Conservation (phyloP, 2,888 invertebrate genomes). For the Melanophora roralis region DNA sequence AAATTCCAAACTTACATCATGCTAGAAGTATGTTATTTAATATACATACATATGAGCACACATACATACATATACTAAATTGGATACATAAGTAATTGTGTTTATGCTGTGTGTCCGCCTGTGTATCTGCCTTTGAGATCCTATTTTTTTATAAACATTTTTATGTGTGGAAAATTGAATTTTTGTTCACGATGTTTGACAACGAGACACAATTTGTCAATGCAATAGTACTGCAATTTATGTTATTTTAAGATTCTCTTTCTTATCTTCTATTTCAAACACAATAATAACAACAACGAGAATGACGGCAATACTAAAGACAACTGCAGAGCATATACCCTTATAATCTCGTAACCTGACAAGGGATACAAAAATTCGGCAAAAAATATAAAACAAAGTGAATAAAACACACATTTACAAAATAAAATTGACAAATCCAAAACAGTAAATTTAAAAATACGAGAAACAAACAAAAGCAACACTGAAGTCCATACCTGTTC, state of each 20-base stretch:
- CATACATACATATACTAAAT: background rate
- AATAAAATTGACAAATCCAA: constrained; percentile 51
- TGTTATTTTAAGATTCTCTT: constrained; percentile 56
- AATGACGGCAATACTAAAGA: constrained; percentile 26
- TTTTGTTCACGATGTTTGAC: constrained; percentile 59
- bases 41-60: background rate
- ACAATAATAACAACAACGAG: constrained; percentile 22
- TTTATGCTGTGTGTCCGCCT: background rate
- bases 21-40: background rate
- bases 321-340: constrained; percentile 49
- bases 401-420: constrained; percentile 13
- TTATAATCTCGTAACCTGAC: constrained; percentile 36
- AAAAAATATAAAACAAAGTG: background rate
- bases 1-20: background rate
- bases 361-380: constrained; percentile 7
- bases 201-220: constrained; percentile 58
- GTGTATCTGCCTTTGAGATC: background rate
- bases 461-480: background rate
- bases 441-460: constrained; percentile 35
- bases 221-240: constrained; percentile 55
- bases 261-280: constrained; percentile 29
- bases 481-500: background rate
- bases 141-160: background rate
- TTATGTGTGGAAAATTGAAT: constrained; percentile 57
- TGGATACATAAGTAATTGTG: background rate